Base-by-base conservation (phyloP, 2,797 vertebrate species). In the Balearica regulorum region DNA sequence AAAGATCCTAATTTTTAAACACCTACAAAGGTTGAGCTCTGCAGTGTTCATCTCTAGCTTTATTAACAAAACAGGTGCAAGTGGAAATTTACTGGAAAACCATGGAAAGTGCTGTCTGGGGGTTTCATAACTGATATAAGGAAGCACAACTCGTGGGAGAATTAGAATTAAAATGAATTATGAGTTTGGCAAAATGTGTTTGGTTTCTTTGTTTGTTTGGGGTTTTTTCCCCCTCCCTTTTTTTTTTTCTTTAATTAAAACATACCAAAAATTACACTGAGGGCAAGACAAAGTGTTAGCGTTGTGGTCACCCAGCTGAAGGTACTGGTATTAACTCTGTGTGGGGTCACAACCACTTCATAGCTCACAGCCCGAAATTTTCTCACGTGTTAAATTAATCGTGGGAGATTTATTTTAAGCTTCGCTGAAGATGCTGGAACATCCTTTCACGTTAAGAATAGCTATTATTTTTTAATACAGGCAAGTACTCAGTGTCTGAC, bases 111-210 rank as follows among this genome's bases (percentile, higher is more conserved):
- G 14, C 51, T 94, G 49, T 94, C 61, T 95, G 73, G 79, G 57
- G 26, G 24, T 76, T 96, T 95, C 48, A 61, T 94, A 65, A 91
- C 46, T 91, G 71, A 86, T 72, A 31, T 55, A 95, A 95, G 37
- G 49, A 91, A 92, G 75, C n/a, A 65, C 20, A 77, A 41, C 22
- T 91, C 58, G 29, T 77, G 78, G 80, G 70, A 96, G 15, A 57
- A 87, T 51, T 62, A 71, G 51, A 81, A 76, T 89, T 87, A 95
- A 97, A 95, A 95, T 92, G 51, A 88, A 68, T 93, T 76, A 94
- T n/a, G 80, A 87, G 68, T 94, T 95, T 87, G 87, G 82, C 43
- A 91, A 73, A 95, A 88, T 39, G 17, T 71, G 37, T 44, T 31
- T 49, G 5, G 1, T 12, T 20, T 55, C 39, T 39, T 39, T 39